A percentile compares a stretch with the other conserved stretches of the same genome.
These are phyloP conservation scores for Valencia hispanica DNA, from an alignment of 2,797 vertebrate genomes.

Conservation along the genomic window DNA sequence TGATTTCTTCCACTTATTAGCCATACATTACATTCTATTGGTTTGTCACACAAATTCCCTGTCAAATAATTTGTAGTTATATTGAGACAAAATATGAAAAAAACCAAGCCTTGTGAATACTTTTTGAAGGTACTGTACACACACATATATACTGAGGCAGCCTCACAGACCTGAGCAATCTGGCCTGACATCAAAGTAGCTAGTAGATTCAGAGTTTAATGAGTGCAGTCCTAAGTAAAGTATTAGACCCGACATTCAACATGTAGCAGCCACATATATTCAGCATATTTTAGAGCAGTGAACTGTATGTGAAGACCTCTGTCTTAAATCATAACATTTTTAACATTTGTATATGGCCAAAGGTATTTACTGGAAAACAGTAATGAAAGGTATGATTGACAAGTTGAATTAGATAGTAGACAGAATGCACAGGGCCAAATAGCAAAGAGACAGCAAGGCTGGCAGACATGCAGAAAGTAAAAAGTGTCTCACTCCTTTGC, in stretches of 20 bases:
- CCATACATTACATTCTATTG: background rate
- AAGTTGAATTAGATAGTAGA: slow-evolving; percentile 15
- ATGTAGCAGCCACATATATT: slow-evolving; percentile 40
- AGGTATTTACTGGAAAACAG: slow-evolving; percentile 36
- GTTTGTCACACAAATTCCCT: background rate
- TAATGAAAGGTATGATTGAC: slow-evolving; percentile 19
- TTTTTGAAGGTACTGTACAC: background rate
- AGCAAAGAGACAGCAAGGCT: slow-evolving; percentile 15
- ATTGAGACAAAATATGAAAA: background rate
- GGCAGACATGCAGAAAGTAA: slow-evolving; percentile 11
- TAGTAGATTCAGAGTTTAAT: slow-evolving; percentile 43
- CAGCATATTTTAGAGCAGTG: slow-evolving; percentile 11
- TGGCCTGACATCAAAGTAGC: slow-evolving; percentile 65
- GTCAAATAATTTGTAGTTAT: background rate
- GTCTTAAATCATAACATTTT: background rate
- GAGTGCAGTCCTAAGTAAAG: slow-evolving; percentile 51
- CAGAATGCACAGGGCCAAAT: slow-evolving; percentile 37
- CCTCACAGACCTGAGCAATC: slow-evolving; percentile 51
- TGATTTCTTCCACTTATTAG: no score
- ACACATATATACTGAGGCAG: slow-evolving; percentile 35
- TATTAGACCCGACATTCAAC: slow-evolving; percentile 55
- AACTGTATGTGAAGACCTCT: slow-evolving; percentile 17
- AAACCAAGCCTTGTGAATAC: background rate
- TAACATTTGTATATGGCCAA: slow-evolving; percentile 42
- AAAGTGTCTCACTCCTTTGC: slow-evolving; percentile 47